phyloP scores from a whole-genome alignment of 2,888 invertebrate genomes.

The Drosophila neotestacea region DNA sequence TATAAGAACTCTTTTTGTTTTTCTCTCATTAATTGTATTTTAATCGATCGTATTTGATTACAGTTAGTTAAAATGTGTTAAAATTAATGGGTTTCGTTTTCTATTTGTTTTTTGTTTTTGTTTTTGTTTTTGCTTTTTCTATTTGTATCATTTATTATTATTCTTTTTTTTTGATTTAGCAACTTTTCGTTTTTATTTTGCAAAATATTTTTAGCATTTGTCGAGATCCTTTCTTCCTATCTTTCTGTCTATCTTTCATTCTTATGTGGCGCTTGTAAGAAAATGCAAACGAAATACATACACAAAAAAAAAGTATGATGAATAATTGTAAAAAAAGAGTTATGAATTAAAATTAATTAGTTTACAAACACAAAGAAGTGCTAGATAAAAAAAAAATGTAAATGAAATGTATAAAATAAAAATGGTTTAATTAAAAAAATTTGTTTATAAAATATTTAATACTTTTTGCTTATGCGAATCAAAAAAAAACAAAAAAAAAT shows the following conservation, averaged over 20 bases:
- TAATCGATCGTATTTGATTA: slow-evolving; percentile 60
- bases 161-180: slow-evolving; percentile 38
- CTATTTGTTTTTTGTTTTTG: slow-evolving; percentile 29
- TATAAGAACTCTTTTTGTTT: slow-evolving; percentile 62
- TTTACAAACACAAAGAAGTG: slow-evolving; percentile 44
- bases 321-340: slow-evolving; percentile 16
- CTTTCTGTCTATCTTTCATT: slow-evolving; percentile 22
- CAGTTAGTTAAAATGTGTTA: slow-evolving; percentile 63
- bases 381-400: slow-evolving; percentile 23
- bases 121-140: slow-evolving; percentile 30
- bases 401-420: slow-evolving; percentile 13
- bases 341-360: slow-evolving; percentile 25
- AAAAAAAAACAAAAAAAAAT: slow-evolving; percentile 12
- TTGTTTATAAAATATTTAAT: slow-evolving; percentile 65
- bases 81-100: slow-evolving; percentile 45
- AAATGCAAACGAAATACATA: slow-evolving; percentile 40
- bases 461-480: slow-evolving; percentile 62
- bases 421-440: slow-evolving; percentile 28
- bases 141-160: slow-evolving; percentile 18
- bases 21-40: slow-evolving; percentile 24
- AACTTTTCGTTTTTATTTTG: slow-evolving; percentile 38
- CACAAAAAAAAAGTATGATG: slow-evolving; percentile 20
- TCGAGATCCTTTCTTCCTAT: slow-evolving; percentile 62
- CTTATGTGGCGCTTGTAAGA: slow-evolving; percentile 55
- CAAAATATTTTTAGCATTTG: slow-evolving; percentile 54